Evolutionary conservation across 2,888 invertebrate genomes (phyloP), one percentile per base, ranked within the genome.

Genomic region (Parnassius mnemosyne): DNA sequence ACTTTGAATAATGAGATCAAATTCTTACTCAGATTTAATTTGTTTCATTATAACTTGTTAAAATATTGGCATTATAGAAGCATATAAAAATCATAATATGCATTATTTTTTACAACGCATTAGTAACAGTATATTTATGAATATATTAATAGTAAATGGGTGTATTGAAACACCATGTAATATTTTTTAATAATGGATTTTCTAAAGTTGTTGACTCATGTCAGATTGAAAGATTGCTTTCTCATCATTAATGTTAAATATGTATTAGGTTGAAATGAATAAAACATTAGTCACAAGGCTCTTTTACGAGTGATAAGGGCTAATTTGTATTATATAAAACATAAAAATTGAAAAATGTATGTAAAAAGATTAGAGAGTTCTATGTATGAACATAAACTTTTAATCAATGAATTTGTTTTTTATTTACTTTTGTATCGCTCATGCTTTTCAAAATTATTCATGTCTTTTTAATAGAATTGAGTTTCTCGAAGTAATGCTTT

Each of bases 311-410:
- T 75, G 74, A 78, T 72, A 68, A 66, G 87, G 85, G 90, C 84
- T 83, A 80, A 80, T 78, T 79, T 89, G 84, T 88, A 87, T 84
- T 83, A 84, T 83, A 84, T 83, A 88, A 85, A 84, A 82, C 73
- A 84, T 83, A 87, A 90, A 89, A 89, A 87, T 84, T 83, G 83
- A 75, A 86, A 89, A 89, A 88, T 80, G 73, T 78, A 83, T 34
- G 34, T 34, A 34, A 34, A 84, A 85, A 73, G 85, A 77, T 87
- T 85, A 69, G 75, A 81, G 75, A 81, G 87, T 86, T 84, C 72
- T 79, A 72, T 84, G 79, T 81, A 73, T 69, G 70, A 71, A 74
- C 82, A 89, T 84, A 88, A 89, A 89, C 89, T 89, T 20, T 85
- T 85, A 75, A 78, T 89, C 85, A 62, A 68, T 67, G 67, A 73